Evolutionary conservation across 2,113 vertebrate species (phyloP).

Genomic region (Lasiurus cinereus): DNA sequence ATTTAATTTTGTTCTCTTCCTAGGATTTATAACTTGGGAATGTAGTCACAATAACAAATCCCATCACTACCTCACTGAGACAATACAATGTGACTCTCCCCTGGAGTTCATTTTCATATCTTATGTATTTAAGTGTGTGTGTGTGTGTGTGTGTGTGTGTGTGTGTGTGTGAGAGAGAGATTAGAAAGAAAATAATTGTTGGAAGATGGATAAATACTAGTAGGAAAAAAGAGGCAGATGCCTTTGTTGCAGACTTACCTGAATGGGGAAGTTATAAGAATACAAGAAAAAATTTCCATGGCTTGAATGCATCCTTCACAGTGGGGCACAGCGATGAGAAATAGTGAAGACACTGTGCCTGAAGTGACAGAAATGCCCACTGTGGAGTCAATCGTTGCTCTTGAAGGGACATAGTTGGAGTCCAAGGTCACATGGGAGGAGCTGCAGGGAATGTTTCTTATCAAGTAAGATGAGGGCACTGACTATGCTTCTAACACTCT

Average conservation of each 20-base stretch:
- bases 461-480: neutral
- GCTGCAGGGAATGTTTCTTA: neutral
- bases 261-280: neutral
- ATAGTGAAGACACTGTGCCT: neutral
- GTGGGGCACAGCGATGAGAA: neutral
- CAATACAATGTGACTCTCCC: neutral
- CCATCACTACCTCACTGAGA: neutral
- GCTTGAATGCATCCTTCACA: neutral
- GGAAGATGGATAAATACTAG: neutral
- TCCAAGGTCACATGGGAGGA: neutral
- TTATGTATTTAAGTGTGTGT: neutral
- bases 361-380: neutral
- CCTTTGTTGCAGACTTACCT: constrained; percentile 1
- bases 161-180: neutral
- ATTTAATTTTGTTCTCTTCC: constrained; percentile 30
- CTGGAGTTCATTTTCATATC: neutral
- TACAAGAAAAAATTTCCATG: neutral
- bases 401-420: neutral
- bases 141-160: neutral
- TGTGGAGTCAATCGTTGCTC: neutral
- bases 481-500: neutral
- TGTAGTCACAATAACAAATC: neutral
- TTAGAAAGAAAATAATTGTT: neutral
- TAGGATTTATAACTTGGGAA: constrained; percentile 19
- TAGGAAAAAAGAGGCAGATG: neutral